Percentiles rank a stretch among this genome's conserved stretches.
phyloP scores from a whole-genome alignment of 2,113 vertebrate genomes.

The Carlito syrichta region DNA sequence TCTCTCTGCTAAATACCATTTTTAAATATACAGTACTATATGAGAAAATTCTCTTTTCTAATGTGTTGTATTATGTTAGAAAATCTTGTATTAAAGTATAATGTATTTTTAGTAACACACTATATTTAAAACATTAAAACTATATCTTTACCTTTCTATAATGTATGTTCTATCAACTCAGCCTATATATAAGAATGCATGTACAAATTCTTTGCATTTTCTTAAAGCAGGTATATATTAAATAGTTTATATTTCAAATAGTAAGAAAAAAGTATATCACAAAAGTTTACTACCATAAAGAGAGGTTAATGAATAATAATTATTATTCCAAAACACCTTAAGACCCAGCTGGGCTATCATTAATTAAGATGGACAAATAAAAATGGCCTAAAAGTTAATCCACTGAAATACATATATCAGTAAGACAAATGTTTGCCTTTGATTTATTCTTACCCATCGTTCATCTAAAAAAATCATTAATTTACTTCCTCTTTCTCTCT shows the following conservation, averaged over 20 bases:
- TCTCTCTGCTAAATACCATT: background rate
- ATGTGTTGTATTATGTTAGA: background rate
- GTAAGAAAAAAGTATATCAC: background rate
- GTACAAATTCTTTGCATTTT: background rate
- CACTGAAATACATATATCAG: background rate
- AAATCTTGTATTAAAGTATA: background rate
- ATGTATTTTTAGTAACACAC: background rate
- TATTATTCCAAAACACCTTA: constrained; percentile 24
- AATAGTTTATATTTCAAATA: constrained; percentile 2
- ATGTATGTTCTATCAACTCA: background rate
- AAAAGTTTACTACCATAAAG: background rate
- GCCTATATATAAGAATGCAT: background rate
- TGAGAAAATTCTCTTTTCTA: background rate
- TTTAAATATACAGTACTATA: background rate
- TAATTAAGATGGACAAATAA: constrained; percentile 28
- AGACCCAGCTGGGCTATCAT: background rate
- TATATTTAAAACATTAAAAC: background rate
- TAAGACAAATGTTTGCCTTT: constrained; percentile 43
- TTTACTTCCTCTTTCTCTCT: background rate
- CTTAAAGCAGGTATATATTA: background rate
- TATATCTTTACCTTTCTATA: background rate
- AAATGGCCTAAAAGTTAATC: background rate
- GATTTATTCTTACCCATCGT: constrained; percentile 16
- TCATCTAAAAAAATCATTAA: background rate
- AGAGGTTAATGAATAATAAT: background rate